Evolutionary conservation across 2,797 vertebrate species (phyloP).

Genomic region (Spinus pinus): DNA sequence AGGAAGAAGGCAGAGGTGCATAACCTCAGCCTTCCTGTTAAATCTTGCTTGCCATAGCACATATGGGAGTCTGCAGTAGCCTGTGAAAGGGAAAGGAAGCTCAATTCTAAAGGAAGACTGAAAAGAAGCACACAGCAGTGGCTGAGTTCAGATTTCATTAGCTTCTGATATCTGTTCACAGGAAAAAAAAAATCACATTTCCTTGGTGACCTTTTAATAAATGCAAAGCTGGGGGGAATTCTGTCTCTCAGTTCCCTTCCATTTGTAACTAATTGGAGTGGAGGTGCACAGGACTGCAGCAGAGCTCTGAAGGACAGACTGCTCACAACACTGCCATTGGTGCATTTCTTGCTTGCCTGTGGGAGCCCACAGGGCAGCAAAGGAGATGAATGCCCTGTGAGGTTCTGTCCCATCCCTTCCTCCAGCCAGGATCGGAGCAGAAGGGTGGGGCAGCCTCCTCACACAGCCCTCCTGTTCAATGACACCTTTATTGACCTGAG

Average conservation of each 20-base stretch:
- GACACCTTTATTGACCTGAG: fast-evolving
- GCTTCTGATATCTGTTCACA: constrained; percentile 51
- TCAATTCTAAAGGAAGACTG: background rate
- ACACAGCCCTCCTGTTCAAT: background rate
- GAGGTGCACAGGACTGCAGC: background rate
- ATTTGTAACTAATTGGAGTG: constrained; percentile 22
- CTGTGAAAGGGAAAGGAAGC: background rate
- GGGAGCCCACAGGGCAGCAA: background rate
- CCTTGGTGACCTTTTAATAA: constrained; percentile 71
- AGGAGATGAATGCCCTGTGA: background rate
- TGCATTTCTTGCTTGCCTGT: too few species aligned
- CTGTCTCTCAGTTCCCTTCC: constrained; percentile 18
- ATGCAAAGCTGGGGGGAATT: constrained; percentile 37
- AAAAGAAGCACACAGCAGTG: background rate
- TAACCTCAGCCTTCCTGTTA: background rate
- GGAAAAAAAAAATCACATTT: constrained; percentile 41
- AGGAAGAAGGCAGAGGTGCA: background rate
- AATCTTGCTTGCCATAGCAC: background rate
- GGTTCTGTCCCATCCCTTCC: background rate
- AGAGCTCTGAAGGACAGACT: background rate
- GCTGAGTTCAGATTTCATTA: constrained; percentile 67
- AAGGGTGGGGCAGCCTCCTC: background rate
- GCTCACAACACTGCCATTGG: fast-evolving
- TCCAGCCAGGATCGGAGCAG: background rate
- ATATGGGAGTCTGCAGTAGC: background rate